A percentile compares a stretch with the other conserved stretches of the same genome.
phyloP scores from a whole-genome alignment of 2,888 invertebrate species.

The Arctia plantaginis region DNA sequence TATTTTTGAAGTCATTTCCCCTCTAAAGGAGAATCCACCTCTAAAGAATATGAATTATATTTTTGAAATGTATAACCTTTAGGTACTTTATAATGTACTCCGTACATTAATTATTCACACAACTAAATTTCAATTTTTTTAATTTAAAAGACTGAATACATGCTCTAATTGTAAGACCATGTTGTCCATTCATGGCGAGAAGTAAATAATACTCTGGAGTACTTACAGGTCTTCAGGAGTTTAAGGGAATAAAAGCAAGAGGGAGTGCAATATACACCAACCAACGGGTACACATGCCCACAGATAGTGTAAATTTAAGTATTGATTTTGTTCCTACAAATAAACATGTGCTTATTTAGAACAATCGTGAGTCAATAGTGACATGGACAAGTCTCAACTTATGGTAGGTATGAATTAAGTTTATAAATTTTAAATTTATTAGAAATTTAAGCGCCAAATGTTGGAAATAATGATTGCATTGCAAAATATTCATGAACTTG shows the following conservation, averaged over 20 bases:
- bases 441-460: slow-evolving; percentile 43
- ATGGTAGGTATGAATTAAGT: slow-evolving; percentile 7
- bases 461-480: slow-evolving; percentile 44
- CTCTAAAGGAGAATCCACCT: too few relatives aligned
- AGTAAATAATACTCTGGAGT: not conserved
- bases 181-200: not conserved
- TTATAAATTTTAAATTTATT: slow-evolving; percentile 32
- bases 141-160: not conserved
- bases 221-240: not conserved
- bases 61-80: not conserved
- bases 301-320: slow-evolving; percentile 50
- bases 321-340: slow-evolving; percentile 37
- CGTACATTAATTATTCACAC: too few relatives aligned
- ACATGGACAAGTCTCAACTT: slow-evolving; percentile 24
- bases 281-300: slow-evolving; percentile 66
- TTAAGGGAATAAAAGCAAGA: not conserved
- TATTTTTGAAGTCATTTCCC: not conserved
- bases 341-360: slow-evolving; percentile 47
- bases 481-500: slow-evolving; percentile 50
- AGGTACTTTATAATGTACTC: not conserved
- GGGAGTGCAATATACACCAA: slow-evolving; percentile 56
- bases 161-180: not conserved
- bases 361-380: slow-evolving; percentile 37
- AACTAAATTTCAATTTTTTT: not conserved
- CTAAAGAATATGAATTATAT: not conserved